phyloP scores from a whole-genome alignment of 1,140 invertebrate genomes.

The Drosophila burlai region DNA sequence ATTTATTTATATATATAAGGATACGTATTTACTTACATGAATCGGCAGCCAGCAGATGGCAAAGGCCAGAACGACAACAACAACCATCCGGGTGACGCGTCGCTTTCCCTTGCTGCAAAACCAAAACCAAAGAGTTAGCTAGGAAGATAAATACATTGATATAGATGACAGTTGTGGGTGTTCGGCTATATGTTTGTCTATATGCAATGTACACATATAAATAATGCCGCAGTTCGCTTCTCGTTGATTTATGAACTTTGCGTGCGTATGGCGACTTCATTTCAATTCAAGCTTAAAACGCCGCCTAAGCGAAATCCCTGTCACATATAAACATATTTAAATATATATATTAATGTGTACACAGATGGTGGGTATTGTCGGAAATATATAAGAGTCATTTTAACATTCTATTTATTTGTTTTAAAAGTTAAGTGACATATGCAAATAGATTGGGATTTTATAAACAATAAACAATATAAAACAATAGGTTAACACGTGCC shows the following conservation, averaged over 20 bases:
- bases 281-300: constrained; percentile 19
- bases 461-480: too few relatives aligned
- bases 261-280: constrained; percentile 19
- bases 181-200: not conserved
- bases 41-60: constrained; percentile 98
- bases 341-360: not conserved
- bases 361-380: not conserved
- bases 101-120: constrained; percentile 91
- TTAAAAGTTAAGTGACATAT: not conserved
- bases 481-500: too few relatives aligned
- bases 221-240: constrained; percentile 39
- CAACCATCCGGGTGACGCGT: constrained; percentile 96
- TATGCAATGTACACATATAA: constrained; percentile 5
- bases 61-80: constrained; percentile 97
- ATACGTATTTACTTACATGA: constrained; percentile 88
- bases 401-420: too few relatives aligned
- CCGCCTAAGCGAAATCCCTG: not conserved
- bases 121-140: not conserved
- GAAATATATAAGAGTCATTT: too few relatives aligned
- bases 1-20: not conserved
- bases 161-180: not conserved
- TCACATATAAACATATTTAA: constrained; percentile 5
- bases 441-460: not conserved
- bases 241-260: constrained; percentile 64
- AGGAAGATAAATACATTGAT: not conserved